phyloP scores from a whole-genome alignment of 2,888 invertebrate species.

The Rhorus exstirpatorius region DNA sequence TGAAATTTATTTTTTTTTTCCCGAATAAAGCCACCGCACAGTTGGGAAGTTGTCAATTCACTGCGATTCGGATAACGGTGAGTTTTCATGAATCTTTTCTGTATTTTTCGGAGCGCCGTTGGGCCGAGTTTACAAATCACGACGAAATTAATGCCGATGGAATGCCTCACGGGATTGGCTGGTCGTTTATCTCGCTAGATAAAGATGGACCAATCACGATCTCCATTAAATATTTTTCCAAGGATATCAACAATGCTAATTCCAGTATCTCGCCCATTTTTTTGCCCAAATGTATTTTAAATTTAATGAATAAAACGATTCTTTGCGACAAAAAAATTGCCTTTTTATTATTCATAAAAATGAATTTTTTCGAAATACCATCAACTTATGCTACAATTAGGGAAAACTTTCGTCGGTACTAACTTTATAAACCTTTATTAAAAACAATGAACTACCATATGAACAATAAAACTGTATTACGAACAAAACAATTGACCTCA shows the following conservation, averaged over 20 bases:
- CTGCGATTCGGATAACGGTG: constrained; percentile 65
- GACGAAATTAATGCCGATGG: constrained; percentile 15
- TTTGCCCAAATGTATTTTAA: too few species aligned
- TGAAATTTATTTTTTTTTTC: constrained; percentile 26
- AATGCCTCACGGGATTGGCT: not conserved
- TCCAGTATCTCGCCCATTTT: too few species aligned
- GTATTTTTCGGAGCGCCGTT: constrained; percentile 19
- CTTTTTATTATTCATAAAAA: not conserved
- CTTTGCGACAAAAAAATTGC: too few species aligned
- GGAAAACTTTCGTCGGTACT: not conserved
- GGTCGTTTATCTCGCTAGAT: constrained; percentile 26
- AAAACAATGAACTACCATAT: constrained; percentile 2
- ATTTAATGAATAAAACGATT: too few species aligned
- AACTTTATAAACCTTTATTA: constrained; percentile 20
- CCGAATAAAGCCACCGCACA: constrained; percentile 46
- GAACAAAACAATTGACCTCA: not conserved
- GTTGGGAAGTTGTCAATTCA: constrained; percentile 73
- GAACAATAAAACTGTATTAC: constrained; percentile 4
- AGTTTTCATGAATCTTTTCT: constrained; percentile 48
- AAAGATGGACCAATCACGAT: not conserved
- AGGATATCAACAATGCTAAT: too few species aligned
- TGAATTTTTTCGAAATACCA: too few species aligned
- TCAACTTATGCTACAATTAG: not conserved
- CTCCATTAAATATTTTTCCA: not conserved
- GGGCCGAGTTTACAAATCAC: constrained; percentile 30